Conservation (phyloP, 2,888 invertebrate species). For the Furcula furcula region DNA sequence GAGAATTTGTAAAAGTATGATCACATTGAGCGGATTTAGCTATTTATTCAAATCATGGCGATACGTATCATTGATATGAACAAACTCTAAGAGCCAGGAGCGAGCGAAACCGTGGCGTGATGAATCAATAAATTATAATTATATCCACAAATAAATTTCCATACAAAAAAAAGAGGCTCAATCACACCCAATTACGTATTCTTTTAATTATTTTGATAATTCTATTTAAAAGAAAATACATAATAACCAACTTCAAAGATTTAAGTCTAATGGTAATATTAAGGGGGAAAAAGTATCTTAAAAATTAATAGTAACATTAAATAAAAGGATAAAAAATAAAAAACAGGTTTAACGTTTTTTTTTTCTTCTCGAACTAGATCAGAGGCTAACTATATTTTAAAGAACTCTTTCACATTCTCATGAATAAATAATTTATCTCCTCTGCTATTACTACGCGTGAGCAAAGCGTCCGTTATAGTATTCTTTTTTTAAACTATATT, state of each 20-base stretch:
- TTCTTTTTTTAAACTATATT: constrained; percentile 31
- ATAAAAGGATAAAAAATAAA: constrained; percentile 62
- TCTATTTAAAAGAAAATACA: constrained; percentile 45
- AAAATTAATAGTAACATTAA: constrained; percentile 78
- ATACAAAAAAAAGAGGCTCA: constrained; percentile 32
- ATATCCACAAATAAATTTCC: constrained; percentile 28
- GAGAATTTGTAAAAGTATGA: constrained; percentile 7
- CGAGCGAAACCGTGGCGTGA: too few relatives aligned
- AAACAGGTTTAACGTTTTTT: constrained; percentile 40
- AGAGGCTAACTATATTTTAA: constrained; percentile 32
- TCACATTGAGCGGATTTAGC: constrained; percentile 4
- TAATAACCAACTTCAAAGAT: constrained; percentile 66
- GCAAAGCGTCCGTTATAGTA: constrained; percentile 47
- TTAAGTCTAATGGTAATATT: constrained; percentile 73
- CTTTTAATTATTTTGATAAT: constrained; percentile 31
- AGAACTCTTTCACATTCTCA: constrained; percentile 23
- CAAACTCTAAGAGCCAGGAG: constrained; percentile 7
- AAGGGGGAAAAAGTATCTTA: constrained; percentile 61
- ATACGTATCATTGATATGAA: constrained; percentile 8
- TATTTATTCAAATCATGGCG: background rate
- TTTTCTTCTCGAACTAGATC: constrained; percentile 32
- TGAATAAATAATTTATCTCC: constrained; percentile 35
- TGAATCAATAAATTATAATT: constrained; percentile 28
- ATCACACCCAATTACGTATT: constrained; percentile 48
- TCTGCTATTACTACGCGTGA: constrained; percentile 26